Base-by-base conservation (phyloP, 2,797 vertebrate genomes). In the Melanotaenia maccullochi region DNA sequence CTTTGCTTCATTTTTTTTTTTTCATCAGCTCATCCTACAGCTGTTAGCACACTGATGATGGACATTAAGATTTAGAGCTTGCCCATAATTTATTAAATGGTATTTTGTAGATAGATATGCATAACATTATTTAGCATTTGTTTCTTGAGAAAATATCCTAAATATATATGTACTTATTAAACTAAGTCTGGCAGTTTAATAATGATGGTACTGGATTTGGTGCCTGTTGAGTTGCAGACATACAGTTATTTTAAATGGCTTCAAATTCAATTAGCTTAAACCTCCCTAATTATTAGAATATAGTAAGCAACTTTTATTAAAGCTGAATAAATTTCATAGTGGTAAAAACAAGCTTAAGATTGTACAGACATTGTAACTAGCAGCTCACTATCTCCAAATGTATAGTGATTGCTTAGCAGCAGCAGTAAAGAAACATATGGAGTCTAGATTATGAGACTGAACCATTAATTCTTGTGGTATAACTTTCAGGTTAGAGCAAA, bases 1-100 rank as follows among this genome's bases (percentile, higher is more conserved):
- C 33, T 51, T 67, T 49, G 55, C n/a, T 35, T 65, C 51, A 9
- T 35, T 30, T 9, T 42, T 18, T 25, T 7, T 54, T 22, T n/a
- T 33, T 22, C 9, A 38, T 18, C 30, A 33, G 38, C 28, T 74
- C 67, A 64, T 63, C 52, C 47, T 57, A 35, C 68, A 83, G 54
- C 68, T 71, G 66, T 57, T 72, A 52, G 25, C 35, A 30, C 56
- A 68, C 83, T 65, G n/a, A 42, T 33, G 33, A 61, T 22, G 20
- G 28, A 54, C 18, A 22, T 5, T 2, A 20, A 57, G 20, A 47
- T 16, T 22, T 30, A 30, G 38, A 63, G 38, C 4, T 32, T 20
- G 54, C 22, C 9, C n/a, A 22, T 52, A 16, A 63, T 44, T 82
- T 38, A 59, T 73, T 35, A 44, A 30, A 7, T 18, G 57, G 33